Evolutionary conservation across 1,140 invertebrate genomes (phyloP).

Genomic region (Macrobrachium nipponense): DNA sequence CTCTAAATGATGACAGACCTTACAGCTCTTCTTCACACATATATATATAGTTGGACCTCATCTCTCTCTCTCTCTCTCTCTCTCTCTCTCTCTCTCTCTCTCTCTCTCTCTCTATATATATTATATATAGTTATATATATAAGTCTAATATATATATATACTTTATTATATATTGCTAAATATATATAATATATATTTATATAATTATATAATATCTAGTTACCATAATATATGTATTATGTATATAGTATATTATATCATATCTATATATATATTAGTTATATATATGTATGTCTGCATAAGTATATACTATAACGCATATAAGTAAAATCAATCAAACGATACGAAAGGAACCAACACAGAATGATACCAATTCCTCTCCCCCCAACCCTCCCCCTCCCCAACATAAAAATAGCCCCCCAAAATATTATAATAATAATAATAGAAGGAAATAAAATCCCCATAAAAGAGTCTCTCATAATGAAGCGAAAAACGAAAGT

Average conservation of each 20-base stretch:
- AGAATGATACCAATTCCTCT: too few species aligned
- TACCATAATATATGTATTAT: too few species aligned
- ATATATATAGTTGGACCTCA: too few species aligned
- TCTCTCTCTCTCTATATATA: neutral
- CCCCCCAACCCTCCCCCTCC: too few species aligned
- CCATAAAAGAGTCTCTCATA: too few species aligned
- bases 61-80: too few species aligned
- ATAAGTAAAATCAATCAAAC: neutral
- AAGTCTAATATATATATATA: neutral
- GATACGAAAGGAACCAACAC: neutral
- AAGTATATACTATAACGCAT: neutral
- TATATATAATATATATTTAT: conserved; percentile 10
- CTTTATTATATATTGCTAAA: conserved; percentile 5
- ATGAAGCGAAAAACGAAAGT: too few species aligned
- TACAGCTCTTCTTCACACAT: neutral
- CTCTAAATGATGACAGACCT: too few species aligned
- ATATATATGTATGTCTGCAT: neutral
- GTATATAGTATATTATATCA: conserved; percentile 16
- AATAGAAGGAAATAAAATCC: neutral
- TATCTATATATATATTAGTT: conserved; percentile 10
- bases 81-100: too few species aligned
- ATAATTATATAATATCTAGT: neutral
- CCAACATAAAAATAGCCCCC: too few species aligned
- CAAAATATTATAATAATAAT: too few species aligned
- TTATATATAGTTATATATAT: neutral